These are phyloP conservation scores for Griposia aprilina DNA, from an alignment of 2,888 invertebrate genomes.

Conservation along the genomic window DNA sequence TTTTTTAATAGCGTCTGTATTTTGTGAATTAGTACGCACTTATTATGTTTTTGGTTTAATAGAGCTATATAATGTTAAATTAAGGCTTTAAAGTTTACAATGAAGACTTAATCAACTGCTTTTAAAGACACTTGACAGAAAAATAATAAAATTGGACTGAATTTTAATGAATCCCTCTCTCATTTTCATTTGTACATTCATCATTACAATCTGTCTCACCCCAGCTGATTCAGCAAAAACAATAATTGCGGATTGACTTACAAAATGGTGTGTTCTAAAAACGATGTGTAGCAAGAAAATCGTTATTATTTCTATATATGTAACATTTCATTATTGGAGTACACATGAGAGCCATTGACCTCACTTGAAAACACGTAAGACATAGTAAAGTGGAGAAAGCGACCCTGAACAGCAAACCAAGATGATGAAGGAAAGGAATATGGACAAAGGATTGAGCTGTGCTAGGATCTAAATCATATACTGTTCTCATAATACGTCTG, in stretches of 20 bases:
- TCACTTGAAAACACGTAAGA: conserved; percentile 8
- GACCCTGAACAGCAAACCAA: background rate
- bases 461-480: background rate
- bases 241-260: conserved; percentile 66
- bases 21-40: background rate
- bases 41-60: background rate
- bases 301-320: conserved; percentile 50
- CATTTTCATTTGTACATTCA: conserved; percentile 37
- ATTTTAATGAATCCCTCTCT: conserved; percentile 49
- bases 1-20: background rate
- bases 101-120: background rate
- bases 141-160: background rate
- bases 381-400: background rate
- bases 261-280: conserved; percentile 64
- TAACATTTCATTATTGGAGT: background rate
- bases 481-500: too few relatives aligned
- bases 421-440: background rate
- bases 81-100: too few relatives aligned
- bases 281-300: conserved; percentile 47
- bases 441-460: background rate
- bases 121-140: background rate
- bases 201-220: conserved; percentile 58
- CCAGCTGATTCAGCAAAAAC: conserved; percentile 75
- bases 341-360: background rate
- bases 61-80: too few relatives aligned